Evolutionary conservation across 2,888 invertebrate genomes (phyloP).

Genomic region (Eristalis arbustorum): DNA sequence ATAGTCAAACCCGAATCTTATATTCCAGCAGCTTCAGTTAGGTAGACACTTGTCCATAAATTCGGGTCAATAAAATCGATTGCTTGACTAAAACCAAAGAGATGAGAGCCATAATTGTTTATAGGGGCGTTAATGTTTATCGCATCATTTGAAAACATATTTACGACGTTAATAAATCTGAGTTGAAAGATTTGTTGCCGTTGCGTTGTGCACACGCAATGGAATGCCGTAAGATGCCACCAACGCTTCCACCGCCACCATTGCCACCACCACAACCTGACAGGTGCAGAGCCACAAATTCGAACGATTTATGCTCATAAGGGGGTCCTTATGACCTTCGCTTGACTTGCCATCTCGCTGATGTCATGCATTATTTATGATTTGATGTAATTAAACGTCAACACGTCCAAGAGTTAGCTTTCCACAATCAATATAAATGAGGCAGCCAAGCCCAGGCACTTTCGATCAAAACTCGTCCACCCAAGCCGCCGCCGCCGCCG

Average conservation of each 20-base stretch:
- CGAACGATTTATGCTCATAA: slow-evolving; percentile 43
- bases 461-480: slow-evolving; percentile 20
- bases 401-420: neutral
- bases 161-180: slow-evolving; percentile 60
- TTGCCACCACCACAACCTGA: slow-evolving; percentile 19
- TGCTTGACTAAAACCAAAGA: slow-evolving; percentile 35
- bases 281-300: slow-evolving; percentile 44
- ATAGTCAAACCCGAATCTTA: slow-evolving; percentile 6
- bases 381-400: slow-evolving; percentile 14
- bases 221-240: slow-evolving; percentile 39
- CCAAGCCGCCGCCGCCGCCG: neutral
- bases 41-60: slow-evolving; percentile 44
- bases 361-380: slow-evolving; percentile 52
- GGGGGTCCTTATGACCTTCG: slow-evolving; percentile 42
- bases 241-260: neutral
- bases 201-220: slow-evolving; percentile 29
- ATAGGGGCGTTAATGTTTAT: slow-evolving; percentile 64
- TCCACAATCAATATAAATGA: neutral
- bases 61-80: slow-evolving; percentile 57
- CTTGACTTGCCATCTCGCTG: neutral
- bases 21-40: neutral
- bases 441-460: neutral
- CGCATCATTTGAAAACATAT: slow-evolving; percentile 64
- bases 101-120: slow-evolving; percentile 37
- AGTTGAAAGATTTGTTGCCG: slow-evolving; percentile 48